Evolutionary conservation across 2,888 invertebrate genomes (phyloP).

Genomic region (Caradrina kadenii): DNA sequence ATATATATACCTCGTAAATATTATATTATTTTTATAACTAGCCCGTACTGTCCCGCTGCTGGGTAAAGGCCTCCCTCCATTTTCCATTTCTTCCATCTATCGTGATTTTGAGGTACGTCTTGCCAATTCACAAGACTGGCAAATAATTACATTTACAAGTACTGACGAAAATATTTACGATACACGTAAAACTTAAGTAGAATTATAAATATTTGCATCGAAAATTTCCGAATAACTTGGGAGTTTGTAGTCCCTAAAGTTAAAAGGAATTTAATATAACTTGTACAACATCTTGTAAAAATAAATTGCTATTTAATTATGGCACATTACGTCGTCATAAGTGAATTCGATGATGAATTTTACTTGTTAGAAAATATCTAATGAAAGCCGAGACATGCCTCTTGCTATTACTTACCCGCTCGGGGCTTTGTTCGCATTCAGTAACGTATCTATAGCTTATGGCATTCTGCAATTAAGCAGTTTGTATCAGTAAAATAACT

Average conservation of each 20-base stretch:
- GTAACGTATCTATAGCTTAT: too few relatives aligned
- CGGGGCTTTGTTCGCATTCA: too few relatives aligned
- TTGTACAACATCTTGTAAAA: constrained; percentile 63
- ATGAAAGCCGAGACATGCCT: constrained; percentile 9
- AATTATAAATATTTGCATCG: constrained; percentile 73
- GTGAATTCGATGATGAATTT: background rate
- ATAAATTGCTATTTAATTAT: constrained; percentile 42
- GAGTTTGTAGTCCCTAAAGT: constrained; percentile 66
- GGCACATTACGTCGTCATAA: constrained; percentile 12
- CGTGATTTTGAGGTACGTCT: too few relatives aligned
- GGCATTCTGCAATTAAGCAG: too few relatives aligned
- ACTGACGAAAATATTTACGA: constrained; percentile 74
- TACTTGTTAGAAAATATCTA: background rate
- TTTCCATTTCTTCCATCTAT: too few relatives aligned
- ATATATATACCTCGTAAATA: too few relatives aligned
- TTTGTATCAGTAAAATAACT: too few relatives aligned
- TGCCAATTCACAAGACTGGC: too few relatives aligned
- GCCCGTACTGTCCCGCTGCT: too few relatives aligned
- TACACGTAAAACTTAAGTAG: constrained; percentile 65
- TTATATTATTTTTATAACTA: too few relatives aligned
- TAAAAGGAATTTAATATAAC: constrained; percentile 73
- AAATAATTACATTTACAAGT: too few relatives aligned
- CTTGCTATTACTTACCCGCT: background rate
- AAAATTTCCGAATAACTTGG: constrained; percentile 66
- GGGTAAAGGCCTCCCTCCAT: too few relatives aligned